Base-by-base conservation (phyloP, 2,113 vertebrate genomes). In the Gracilinanus agilis region DNA sequence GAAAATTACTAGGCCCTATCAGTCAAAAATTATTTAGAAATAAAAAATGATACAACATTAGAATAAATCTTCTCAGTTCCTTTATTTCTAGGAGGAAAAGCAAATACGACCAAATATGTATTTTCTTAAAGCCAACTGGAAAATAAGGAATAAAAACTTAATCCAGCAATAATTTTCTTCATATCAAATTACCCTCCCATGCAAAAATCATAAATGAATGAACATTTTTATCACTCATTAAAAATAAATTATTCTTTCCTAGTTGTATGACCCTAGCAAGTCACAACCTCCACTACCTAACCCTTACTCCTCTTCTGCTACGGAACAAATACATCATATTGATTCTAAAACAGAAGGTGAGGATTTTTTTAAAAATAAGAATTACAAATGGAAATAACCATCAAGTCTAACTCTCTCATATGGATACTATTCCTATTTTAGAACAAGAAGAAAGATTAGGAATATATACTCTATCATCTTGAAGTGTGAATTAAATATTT, bases 151-250 rank as follows among this genome's bases (percentile, higher is more conserved):
- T 90, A 92, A 94, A 95, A 91, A 89, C 67, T 93, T 75, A 49
- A 89, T 83, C 27, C 89, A 95, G 58, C 9, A 55, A 27, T 94
- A 90, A 93, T 61, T 56, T 49, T 21, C 34, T 27, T 27, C 54
- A 90, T 90, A 24, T 9, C 54, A 55, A 21, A 61, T 91, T 56
- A 93, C 93, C 61, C n/a, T 44, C 56, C 6, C 91, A 53, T 89
- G 61, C 53, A 94, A 96, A 93, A 40, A 88, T 54, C 61, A 91
- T 44, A 96, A 95, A 93, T 91, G 9, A 95, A 93, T 91, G 9
- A 56, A 5, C 34, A 25, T 55, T 40, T 89, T 90, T 21, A 49
- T 53, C 53, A 95, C 0, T 92, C 24, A 24, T 23, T 91, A 89
- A 88, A 96, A 49, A 54, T 16, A 93, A 75, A 93, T 93, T 89